phyloP scores from a whole-genome alignment of 2,113 vertebrate genomes.

The Paramormyrops kingsleyae region DNA sequence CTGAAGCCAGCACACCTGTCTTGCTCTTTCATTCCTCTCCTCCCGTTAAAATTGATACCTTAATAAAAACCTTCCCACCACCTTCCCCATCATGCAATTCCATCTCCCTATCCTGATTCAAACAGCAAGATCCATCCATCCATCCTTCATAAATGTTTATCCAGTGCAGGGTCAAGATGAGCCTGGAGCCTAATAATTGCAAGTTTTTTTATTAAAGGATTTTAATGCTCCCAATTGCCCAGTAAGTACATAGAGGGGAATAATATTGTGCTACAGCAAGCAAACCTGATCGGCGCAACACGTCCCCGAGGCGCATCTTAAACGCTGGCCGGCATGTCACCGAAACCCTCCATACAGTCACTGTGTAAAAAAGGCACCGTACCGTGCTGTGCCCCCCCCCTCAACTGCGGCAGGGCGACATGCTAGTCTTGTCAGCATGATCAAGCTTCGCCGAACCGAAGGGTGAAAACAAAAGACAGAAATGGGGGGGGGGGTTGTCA shows the following conservation, averaged over 20 bases:
- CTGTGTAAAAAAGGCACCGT: background rate
- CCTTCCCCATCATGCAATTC: background rate
- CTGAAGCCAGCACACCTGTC: background rate
- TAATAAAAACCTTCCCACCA: background rate
- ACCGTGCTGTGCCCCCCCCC: background rate
- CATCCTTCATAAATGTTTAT: background rate
- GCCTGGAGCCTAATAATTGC: background rate
- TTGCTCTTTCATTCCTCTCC: background rate
- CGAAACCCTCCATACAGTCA: background rate
- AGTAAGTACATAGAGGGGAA: background rate
- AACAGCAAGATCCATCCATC: background rate
- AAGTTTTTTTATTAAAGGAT: background rate
- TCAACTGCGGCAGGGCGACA: background rate
- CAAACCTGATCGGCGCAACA: background rate
- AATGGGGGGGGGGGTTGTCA: constrained; percentile 26
- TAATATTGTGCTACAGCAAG: background rate
- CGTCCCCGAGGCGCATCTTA: background rate
- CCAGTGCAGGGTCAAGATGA: background rate
- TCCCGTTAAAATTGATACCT: background rate
- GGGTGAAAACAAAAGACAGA: constrained; percentile 26
- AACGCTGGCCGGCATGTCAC: background rate
- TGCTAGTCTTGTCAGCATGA: background rate
- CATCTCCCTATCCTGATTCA: background rate
- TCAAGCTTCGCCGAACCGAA: background rate
- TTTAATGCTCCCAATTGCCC: background rate